Conservation (phyloP, 2,113 vertebrate species). For the Anser cygnoides region DNA sequence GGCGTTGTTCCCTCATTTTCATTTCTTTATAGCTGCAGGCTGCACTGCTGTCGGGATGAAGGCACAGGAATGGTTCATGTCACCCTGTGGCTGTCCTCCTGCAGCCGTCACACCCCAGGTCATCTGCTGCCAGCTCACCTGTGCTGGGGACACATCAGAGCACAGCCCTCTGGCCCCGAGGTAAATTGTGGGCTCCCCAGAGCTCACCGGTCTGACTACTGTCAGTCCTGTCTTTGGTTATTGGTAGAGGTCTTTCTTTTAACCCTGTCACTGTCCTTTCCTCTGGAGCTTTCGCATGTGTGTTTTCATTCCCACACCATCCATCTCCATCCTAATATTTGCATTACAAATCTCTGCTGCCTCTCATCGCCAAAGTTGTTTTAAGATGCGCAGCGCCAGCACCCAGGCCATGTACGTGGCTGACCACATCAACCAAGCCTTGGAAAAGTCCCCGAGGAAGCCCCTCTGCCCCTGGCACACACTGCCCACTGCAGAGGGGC, state of each 20-base stretch:
- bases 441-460: not conserved
- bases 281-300: not conserved
- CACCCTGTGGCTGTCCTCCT: not conserved
- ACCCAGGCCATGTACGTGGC: not conserved
- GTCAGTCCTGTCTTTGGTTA: not conserved
- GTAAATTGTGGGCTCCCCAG: not conserved
- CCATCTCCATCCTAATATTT: not conserved
- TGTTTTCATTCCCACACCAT: not conserved
- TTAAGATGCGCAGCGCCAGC: not conserved
- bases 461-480: not conserved
- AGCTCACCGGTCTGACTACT: not conserved
- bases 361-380: not conserved
- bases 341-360: not conserved
- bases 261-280: not conserved
- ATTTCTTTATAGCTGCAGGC: not conserved
- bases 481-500: accelerated
- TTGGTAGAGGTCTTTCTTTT: not conserved
- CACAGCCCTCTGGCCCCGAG: not conserved
- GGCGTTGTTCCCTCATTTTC: not conserved
- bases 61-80: not conserved
- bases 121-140: not conserved
- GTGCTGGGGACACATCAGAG: not conserved
- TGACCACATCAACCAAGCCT: not conserved
- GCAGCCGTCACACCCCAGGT: not conserved
- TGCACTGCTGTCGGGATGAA: not conserved